Conservation (phyloP, 2,888 invertebrate genomes). For the Heliconius sara region DNA sequence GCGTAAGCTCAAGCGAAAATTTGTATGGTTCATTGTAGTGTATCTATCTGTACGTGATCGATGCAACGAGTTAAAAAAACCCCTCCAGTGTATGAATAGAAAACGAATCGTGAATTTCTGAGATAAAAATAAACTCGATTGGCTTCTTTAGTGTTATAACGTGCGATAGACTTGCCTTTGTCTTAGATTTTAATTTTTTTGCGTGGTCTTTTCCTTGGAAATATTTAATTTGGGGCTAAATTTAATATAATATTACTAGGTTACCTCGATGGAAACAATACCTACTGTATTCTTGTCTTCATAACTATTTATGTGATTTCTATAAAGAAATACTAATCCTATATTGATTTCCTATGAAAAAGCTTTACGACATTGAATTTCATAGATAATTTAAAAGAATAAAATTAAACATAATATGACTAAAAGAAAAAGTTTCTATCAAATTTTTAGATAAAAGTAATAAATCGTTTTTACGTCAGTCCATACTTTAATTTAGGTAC, state of each 20-base stretch:
- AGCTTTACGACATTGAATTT: too few species aligned
- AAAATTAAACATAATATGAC: not conserved
- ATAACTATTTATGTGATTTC: too few species aligned
- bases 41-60: slow-evolving; percentile 77
- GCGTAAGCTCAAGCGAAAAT: slow-evolving; percentile 80
- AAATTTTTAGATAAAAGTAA: not conserved
- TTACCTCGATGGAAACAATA: too few species aligned
- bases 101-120: slow-evolving; percentile 27
- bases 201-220: not conserved
- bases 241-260: too few species aligned
- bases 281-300: too few species aligned
- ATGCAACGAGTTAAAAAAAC: slow-evolving; percentile 73
- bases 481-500: slow-evolving; percentile 5
- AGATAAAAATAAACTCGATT: slow-evolving; percentile 17
- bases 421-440: not conserved
- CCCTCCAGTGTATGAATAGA: slow-evolving; percentile 64
- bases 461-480: not conserved
- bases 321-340: too few species aligned
- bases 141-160: not conserved
- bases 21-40: slow-evolving; percentile 82
- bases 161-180: not conserved
- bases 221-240: not conserved
- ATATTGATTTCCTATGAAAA: too few species aligned
- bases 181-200: not conserved
- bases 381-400: not conserved